Evolutionary conservation across 2,113 vertebrate genomes (phyloP).

Genomic region (Gymnogyps californianus): DNA sequence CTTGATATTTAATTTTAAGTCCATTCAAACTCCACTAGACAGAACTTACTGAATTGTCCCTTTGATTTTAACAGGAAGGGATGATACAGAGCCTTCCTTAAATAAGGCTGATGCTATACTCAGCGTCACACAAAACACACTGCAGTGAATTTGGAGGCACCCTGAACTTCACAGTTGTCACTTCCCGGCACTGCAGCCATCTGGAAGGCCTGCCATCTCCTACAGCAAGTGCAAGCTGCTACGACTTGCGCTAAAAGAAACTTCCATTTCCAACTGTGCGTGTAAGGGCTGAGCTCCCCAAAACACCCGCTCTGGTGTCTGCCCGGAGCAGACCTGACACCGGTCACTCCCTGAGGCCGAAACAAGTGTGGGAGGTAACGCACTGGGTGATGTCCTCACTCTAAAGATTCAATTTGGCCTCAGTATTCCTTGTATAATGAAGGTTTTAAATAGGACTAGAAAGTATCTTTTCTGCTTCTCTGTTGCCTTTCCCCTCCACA

Average conservation of each 20-base stretch:
- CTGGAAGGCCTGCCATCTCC: conserved; percentile 54
- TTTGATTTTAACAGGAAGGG: conserved; percentile 24
- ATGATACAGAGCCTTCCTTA: neutral
- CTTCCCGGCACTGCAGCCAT: conserved; percentile 23
- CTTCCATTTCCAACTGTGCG: neutral
- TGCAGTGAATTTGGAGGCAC: conserved; percentile 40
- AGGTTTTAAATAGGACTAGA: neutral
- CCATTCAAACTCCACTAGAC: neutral
- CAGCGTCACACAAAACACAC: conserved; percentile 19
- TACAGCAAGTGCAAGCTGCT: conserved; percentile 45
- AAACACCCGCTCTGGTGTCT: neutral
- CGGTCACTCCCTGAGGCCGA: neutral
- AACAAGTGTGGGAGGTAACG: neutral
- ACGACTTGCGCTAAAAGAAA: conserved; percentile 31
- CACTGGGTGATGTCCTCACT: neutral
- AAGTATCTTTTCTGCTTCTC: neutral
- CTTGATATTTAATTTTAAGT: neutral
- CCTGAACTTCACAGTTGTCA: conserved; percentile 63
- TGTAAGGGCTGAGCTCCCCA: neutral
- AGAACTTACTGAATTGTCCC: neutral
- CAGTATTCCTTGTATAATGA: neutral
- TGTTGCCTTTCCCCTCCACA: neutral
- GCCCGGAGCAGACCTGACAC: neutral
- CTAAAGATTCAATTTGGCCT: neutral
- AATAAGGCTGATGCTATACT: conserved; percentile 36